Conservation (phyloP, 2,797 vertebrate species). For the Monodelphis domestica region DNA sequence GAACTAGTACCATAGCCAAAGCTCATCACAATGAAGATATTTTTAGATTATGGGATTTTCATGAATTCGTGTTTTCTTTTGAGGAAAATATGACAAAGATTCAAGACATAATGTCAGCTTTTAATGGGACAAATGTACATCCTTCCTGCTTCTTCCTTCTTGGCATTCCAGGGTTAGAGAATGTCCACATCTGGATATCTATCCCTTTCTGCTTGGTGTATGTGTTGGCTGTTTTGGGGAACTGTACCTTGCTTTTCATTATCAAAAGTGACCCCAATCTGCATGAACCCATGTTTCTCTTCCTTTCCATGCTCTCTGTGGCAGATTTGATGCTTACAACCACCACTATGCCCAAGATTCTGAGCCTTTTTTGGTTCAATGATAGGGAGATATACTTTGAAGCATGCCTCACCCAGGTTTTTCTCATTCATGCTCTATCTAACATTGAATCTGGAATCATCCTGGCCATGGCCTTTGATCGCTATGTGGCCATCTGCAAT, state of each 20-base stretch:
- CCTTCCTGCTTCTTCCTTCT: constrained; percentile 41
- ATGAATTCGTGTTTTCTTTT: constrained; percentile 15
- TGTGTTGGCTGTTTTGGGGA: constrained; percentile 55
- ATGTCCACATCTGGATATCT: constrained; percentile 29
- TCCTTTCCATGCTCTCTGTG: constrained; percentile 82
- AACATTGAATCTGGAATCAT: constrained; percentile 66
- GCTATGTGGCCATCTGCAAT: constrained; percentile 60
- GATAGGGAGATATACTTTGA: constrained; percentile 59
- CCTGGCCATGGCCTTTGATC: constrained; percentile 61
- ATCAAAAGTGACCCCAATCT: constrained; percentile 71
- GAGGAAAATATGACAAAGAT: neutral
- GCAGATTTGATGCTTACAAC: constrained; percentile 56
- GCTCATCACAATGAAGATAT: no score
- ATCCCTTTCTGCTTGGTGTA: constrained; percentile 44
- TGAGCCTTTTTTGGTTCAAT: constrained; percentile 69
- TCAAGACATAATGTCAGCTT: constrained; percentile 36
- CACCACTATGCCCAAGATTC: constrained; percentile 8
- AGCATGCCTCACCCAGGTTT: constrained; percentile 67
- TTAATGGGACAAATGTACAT: constrained; percentile 17
- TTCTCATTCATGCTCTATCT: constrained; percentile 65
- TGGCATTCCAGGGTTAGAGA: constrained; percentile 47
- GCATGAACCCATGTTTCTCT: constrained; percentile 83
- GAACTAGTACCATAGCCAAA: no score
- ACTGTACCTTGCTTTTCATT: constrained; percentile 59
- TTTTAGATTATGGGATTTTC: neutral